These are phyloP conservation scores for Menidia beryllina DNA, from an alignment of 2,113 vertebrate species.

Conservation along the genomic window DNA sequence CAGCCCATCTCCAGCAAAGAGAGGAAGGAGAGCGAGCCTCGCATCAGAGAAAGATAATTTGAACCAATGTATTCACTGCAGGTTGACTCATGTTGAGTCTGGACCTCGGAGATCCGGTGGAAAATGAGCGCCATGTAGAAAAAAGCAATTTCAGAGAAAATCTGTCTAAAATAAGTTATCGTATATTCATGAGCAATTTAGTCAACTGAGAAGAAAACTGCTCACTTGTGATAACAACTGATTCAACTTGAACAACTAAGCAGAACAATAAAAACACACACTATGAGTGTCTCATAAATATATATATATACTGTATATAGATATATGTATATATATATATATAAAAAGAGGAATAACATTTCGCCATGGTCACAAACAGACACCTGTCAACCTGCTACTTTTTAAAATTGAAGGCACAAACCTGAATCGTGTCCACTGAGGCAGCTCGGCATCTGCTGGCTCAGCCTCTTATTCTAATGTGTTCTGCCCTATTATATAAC, in stretches of 20 bases:
- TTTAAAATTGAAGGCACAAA: constrained; percentile 23
- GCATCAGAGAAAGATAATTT: constrained; percentile 35
- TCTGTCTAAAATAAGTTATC: constrained; percentile 18
- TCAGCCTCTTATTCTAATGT: constrained; percentile 61
- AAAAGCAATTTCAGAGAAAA: not conserved
- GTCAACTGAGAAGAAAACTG: no score
- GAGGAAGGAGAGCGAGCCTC: constrained; percentile 37
- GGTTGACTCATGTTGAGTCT: constrained; percentile 12
- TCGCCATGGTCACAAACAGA: constrained; percentile 7
- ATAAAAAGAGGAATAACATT: no score
- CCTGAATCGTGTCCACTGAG: constrained; percentile 55
- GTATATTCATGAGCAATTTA: constrained; percentile 13
- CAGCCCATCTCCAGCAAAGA: constrained; percentile 54
- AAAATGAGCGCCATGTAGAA: not conserved
- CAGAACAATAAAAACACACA: no score
- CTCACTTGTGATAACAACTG: no score
- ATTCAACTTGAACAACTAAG: no score
- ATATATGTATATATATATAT: no score
- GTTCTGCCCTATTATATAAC: constrained; percentile 65
- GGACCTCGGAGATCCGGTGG: not conserved
- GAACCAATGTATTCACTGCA: constrained; percentile 27
- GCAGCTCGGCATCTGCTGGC: constrained; percentile 48
- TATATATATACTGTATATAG: no score
- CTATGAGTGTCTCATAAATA: no score
- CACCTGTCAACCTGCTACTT: constrained; percentile 31